These are phyloP conservation scores for Macrochelys suwanniensis DNA, from an alignment of 2,797 vertebrate species.

Conservation along the genomic window DNA sequence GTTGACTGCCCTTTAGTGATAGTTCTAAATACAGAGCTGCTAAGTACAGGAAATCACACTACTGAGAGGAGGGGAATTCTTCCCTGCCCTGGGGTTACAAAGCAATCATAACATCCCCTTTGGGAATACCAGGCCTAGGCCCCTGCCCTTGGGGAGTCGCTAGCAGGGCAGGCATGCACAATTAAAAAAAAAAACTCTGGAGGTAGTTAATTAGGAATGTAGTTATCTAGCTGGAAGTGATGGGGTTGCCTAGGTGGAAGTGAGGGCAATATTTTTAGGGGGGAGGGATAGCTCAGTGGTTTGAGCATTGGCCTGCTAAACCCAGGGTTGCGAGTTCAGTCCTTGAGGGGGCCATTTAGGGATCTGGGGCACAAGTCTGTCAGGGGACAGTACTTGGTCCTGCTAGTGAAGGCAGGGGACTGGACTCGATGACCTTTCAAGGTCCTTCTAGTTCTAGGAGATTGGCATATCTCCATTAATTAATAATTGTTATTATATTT, in stretches of 20 bases:
- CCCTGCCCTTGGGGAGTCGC: background rate
- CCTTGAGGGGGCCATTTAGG: too few relatives aligned
- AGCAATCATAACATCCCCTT: background rate
- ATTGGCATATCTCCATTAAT: too few relatives aligned
- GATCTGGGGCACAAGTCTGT: too few relatives aligned
- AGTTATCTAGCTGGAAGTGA: background rate
- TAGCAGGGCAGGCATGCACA: background rate
- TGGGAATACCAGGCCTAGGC: background rate
- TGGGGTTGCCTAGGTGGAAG: background rate
- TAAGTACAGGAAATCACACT: background rate
- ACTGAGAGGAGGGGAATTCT: background rate
- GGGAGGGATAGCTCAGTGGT: too few relatives aligned
- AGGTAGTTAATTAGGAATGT: background rate
- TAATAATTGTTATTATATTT: too few relatives aligned
- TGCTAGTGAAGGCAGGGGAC: too few relatives aligned
- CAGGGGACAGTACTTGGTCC: too few relatives aligned
- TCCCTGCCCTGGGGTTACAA: background rate
- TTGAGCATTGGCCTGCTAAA: too few relatives aligned
- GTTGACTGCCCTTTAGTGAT: background rate
- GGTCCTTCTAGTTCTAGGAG: too few relatives aligned
- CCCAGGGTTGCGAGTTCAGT: too few relatives aligned
- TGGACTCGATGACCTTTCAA: too few relatives aligned
- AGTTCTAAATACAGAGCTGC: background rate
- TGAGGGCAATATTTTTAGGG: background rate
- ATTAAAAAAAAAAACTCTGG: background rate